Base-by-base conservation (phyloP, 2,113 vertebrate genomes). In the Promerops cafer region DNA sequence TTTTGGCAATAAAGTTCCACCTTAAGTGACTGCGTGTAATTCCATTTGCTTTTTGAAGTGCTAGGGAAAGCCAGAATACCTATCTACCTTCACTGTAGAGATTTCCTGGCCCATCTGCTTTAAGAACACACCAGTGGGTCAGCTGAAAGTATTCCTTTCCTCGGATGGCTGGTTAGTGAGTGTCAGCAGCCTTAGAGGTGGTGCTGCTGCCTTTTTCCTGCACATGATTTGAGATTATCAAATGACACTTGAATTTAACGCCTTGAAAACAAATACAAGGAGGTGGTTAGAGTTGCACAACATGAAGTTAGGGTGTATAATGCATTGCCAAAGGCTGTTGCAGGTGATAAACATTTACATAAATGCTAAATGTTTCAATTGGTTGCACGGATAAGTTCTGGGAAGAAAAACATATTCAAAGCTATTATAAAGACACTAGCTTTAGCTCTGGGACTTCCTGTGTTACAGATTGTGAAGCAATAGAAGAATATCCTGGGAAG, bases 261-360 rank as follows among this genome's bases (percentile, higher is more conserved):
- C 70, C 44, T 75, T 68, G 65, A 70, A 82, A 94, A 84, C 59
- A 94, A 83, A 59, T 47, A 64, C 42, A 91, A 71, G 27, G 64
- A 89, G 42, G 47, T 74, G 52, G 11, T 57, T 91, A 59, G 72
- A 70, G 50, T 14, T 27, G 35, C 47, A 74, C 31, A 81, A 83
- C 26, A 17, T 65, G 37, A 90, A 81, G 45, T 52, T 65, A 80
- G 66, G 39, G 44, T 82, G 49, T 56, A 49, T 63, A 95, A 84
- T 64, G 61, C 5, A 9, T 60, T 28, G 84, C 92, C 61, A 68
- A 82, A 84, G 74, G 95, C 84, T 87, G 27, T 56, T 93, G 78
- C 81, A 91, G 74, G 70, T 84, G 77, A 8, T 89, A 75, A 93
- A 63, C 13, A n/a, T 87, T 84, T 95, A 81, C 87, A 95, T 79